These are phyloP conservation scores for Leucosticte australis DNA, from an alignment of 2,113 vertebrate genomes.

Conservation along the genomic window DNA sequence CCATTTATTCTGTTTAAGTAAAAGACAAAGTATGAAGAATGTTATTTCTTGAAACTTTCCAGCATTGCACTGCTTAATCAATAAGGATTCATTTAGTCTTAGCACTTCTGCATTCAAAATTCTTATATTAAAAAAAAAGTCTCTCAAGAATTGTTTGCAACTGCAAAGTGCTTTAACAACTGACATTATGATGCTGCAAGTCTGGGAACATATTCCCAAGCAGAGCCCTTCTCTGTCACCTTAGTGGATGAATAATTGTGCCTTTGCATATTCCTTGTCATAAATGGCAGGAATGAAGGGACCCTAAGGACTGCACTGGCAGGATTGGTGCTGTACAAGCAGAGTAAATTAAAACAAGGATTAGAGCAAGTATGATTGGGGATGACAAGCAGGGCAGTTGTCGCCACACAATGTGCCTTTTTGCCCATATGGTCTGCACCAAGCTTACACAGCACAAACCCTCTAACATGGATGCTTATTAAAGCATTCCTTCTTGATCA, in stretches of 20 bases:
- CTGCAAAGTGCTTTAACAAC: slow-evolving; percentile 82
- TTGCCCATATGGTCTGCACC: slow-evolving; percentile 88
- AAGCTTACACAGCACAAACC: slow-evolving; percentile 69
- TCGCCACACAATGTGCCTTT: slow-evolving; percentile 77
- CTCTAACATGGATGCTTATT: slow-evolving; percentile 68
- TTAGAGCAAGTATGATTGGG: slow-evolving; percentile 88
- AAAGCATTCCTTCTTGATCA: slow-evolving; percentile 72
- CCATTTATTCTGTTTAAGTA: not conserved
- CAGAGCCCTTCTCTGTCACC: slow-evolving; percentile 88
- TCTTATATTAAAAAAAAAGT: slow-evolving; percentile 60
- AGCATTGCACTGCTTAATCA: not conserved
- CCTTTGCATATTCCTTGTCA: slow-evolving; percentile 95
- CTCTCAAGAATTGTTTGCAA: slow-evolving; percentile 88
- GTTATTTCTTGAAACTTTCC: not conserved
- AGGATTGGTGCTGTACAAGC: slow-evolving; percentile 84
- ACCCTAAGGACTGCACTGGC: slow-evolving; percentile 89
- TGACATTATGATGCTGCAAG: slow-evolving; percentile 82
- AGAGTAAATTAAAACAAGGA: slow-evolving; percentile 97
- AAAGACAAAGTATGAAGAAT: not conserved
- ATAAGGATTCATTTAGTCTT: not conserved
- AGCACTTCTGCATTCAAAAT: slow-evolving; percentile 59
- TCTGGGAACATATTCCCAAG: slow-evolving; percentile 81
- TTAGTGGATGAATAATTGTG: slow-evolving; percentile 92
- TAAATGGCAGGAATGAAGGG: slow-evolving; percentile 88
- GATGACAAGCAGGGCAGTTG: slow-evolving; percentile 90